Percentiles rank a stretch among this genome's conserved stretches.
Conservation (phyloP, 2,888 invertebrate species). For the Philhelius pedissequus region DNA sequence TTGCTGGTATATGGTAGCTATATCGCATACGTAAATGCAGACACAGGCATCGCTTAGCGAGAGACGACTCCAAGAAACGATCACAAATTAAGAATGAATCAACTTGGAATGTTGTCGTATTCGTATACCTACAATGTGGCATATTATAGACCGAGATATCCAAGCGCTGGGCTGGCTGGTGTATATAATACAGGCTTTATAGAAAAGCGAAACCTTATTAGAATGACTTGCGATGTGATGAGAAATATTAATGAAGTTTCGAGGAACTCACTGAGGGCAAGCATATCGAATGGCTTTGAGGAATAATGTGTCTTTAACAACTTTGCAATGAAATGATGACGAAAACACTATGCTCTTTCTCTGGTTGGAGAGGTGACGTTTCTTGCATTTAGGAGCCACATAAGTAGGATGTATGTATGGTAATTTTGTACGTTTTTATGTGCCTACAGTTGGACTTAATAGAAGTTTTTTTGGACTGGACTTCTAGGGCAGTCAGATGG, state of each 20-base stretch:
- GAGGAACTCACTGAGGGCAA: slow-evolving; percentile 33
- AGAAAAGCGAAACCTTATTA: slow-evolving; percentile 35
- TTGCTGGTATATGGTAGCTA: too few relatives aligned
- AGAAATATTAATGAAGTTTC: slow-evolving; percentile 65
- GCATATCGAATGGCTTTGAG: slow-evolving; percentile 7
- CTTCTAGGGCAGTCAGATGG: neutral
- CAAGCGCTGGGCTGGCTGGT: slow-evolving; percentile 13
- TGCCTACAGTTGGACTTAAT: neutral
- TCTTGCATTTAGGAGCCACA: neutral
- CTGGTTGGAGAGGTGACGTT: neutral
- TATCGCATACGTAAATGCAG: neutral
- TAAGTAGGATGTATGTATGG: neutral
- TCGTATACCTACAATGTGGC: slow-evolving; percentile 23
- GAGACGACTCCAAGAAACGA: slow-evolving; percentile 35
- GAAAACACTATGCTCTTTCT: neutral
- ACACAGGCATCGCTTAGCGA: neutral
- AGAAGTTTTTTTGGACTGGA: neutral
- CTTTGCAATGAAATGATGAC: neutral
- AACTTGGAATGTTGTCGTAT: slow-evolving; percentile 51
- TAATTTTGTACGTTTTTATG: neutral
- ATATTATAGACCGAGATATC: neutral
- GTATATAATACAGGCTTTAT: neutral
- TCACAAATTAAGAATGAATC: slow-evolving; percentile 63
- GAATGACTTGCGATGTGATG: slow-evolving; percentile 49
- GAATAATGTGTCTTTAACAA: slow-evolving; percentile 8